These are phyloP conservation scores for Nebria salina DNA, from an alignment of 2,888 invertebrate species.

Conservation along the genomic window DNA sequence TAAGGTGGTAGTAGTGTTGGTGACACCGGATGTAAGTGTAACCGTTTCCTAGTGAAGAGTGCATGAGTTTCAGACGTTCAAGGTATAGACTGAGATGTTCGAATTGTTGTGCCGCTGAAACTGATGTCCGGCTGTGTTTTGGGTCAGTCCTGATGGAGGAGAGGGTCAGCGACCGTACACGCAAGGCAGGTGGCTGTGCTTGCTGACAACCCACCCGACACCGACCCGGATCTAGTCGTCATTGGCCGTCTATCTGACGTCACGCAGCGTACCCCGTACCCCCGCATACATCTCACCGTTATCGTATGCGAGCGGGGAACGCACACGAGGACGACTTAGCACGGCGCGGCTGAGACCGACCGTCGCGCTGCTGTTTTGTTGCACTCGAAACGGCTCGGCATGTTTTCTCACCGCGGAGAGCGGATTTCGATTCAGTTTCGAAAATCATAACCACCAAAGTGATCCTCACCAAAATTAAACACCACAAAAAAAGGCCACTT, in stretches of 20 bases:
- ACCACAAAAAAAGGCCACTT: background rate
- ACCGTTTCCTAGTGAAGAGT: background rate
- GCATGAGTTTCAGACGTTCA: background rate
- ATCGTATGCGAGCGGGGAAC: background rate
- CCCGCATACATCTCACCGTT: background rate
- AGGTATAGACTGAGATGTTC: background rate
- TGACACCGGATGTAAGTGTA: background rate
- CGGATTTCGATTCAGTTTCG: constrained; percentile 22
- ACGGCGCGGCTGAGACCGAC: background rate
- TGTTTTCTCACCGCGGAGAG: constrained; percentile 3
- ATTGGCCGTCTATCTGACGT: constrained; percentile 43
- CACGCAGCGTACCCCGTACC: constrained; percentile 15
- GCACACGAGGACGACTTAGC: constrained; percentile 6
- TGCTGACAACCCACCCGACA: constrained; percentile 42
- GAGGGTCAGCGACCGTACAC: constrained; percentile 32
- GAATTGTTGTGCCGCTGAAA: background rate
- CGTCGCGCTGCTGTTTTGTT: constrained; percentile 1
- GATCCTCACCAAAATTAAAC: background rate
- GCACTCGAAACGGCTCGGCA: constrained; percentile 2
- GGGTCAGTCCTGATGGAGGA: constrained; percentile 22
- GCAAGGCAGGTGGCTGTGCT: constrained; percentile 28
- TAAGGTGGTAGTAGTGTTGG: no score
- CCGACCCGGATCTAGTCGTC: constrained; percentile 47
- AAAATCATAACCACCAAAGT: constrained; percentile 18
- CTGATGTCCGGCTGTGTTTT: constrained; percentile 17